A percentile compares a stretch with the other conserved stretches of the same genome.
phyloP scores from a whole-genome alignment of 2,888 invertebrate genomes.

The Fragum fragum region DNA sequence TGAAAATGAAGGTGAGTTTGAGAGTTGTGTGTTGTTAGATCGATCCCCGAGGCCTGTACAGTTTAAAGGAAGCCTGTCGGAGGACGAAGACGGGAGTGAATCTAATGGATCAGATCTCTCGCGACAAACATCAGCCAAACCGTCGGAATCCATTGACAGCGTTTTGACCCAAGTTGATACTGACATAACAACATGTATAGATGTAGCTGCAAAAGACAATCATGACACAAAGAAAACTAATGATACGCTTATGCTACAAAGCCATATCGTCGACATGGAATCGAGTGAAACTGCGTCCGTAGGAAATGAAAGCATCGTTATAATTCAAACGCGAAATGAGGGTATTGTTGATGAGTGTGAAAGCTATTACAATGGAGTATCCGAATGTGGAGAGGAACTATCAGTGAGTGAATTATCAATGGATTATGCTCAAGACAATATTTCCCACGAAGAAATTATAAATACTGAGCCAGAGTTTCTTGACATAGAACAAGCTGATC shows the following conservation, averaged over 20 bases:
- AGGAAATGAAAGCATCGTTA: too few relatives aligned
- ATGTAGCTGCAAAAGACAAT: too few relatives aligned
- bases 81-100: conserved; percentile 33
- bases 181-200: background rate
- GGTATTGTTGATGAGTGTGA: too few relatives aligned
- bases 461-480: background rate
- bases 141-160: background rate
- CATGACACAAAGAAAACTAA: too few relatives aligned
- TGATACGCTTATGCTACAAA: too few relatives aligned
- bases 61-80: conserved; percentile 41
- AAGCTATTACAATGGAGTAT: too few relatives aligned
- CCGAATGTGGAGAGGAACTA: background rate
- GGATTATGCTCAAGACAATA: background rate
- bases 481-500: background rate
- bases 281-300: too few relatives aligned
- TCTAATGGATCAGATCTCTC: background rate
- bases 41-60: conserved; percentile 44
- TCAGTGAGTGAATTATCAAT: background rate
- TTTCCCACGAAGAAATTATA: background rate
- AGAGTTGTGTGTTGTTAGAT: conserved; percentile 15
- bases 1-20: conserved; percentile 34
- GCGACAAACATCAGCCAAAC: conserved; percentile 7
- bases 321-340: too few relatives aligned
- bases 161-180: background rate
- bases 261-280: too few relatives aligned